These are phyloP conservation scores for Hesperophylax magnus DNA, from an alignment of 1,140 invertebrate species.

Conservation along the genomic window DNA sequence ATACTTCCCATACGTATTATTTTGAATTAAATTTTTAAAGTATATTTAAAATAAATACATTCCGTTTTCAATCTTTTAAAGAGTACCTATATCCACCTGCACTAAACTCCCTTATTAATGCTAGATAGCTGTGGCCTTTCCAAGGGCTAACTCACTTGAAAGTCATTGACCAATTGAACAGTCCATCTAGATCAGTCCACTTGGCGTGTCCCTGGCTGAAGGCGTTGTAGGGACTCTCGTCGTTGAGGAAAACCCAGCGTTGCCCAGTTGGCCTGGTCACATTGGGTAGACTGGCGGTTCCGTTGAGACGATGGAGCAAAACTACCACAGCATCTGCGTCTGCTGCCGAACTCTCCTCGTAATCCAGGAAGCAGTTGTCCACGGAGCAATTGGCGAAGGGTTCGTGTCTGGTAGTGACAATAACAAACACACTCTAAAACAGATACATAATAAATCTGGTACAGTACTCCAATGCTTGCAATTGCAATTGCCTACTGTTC, in stretches of 20 bases:
- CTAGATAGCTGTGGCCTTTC: too few relatives aligned
- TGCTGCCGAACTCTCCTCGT: slow-evolving; percentile 63
- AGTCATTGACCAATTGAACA: slow-evolving; percentile 84
- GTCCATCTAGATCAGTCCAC: slow-evolving; percentile 66
- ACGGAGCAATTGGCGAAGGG: slow-evolving; percentile 73
- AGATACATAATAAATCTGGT: too few relatives aligned
- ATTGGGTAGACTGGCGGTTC: slow-evolving; percentile 38
- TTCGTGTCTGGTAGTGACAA: slow-evolving; percentile 60
- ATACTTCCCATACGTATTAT: too few relatives aligned
- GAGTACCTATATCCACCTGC: too few relatives aligned
- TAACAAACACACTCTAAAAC: not conserved
- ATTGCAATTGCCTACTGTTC: too few relatives aligned
- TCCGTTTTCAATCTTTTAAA: too few relatives aligned
- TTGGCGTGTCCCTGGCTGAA: slow-evolving; percentile 62
- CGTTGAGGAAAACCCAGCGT: slow-evolving; percentile 75
- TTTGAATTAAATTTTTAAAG: too few relatives aligned
- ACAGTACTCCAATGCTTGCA: too few relatives aligned
- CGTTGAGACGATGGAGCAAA: slow-evolving; percentile 71
- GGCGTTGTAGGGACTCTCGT: slow-evolving; percentile 74
- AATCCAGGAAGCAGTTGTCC: slow-evolving; percentile 70
- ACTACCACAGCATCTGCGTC: slow-evolving; percentile 73
- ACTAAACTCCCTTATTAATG: too few relatives aligned
- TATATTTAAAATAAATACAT: too few relatives aligned
- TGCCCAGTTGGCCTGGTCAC: slow-evolving; percentile 63
- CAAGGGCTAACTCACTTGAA: slow-evolving; percentile 66